phyloP scores from a whole-genome alignment of 2,888 invertebrate species.

The Lithodes maja region DNA sequence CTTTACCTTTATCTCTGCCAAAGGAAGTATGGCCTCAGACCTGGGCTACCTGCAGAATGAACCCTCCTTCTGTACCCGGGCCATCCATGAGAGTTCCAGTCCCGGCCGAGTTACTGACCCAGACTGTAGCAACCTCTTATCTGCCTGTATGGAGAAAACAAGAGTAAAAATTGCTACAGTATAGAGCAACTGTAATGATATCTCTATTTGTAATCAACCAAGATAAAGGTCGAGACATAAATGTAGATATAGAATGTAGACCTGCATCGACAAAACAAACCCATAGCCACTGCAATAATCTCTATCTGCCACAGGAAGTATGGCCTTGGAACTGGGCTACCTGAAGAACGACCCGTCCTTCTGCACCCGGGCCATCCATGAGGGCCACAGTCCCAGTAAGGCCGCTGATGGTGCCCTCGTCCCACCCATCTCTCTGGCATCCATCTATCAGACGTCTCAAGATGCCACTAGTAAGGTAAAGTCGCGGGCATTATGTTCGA shows the following conservation, averaged over 20 bases:
- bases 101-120: background rate
- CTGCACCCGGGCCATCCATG: background rate
- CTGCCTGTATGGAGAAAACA: too few relatives aligned
- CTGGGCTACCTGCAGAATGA: background rate
- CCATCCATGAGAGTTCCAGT: background rate
- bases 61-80: background rate
- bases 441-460: background rate
- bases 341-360: background rate
- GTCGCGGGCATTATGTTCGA: too few relatives aligned
- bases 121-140: too few relatives aligned
- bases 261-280: too few relatives aligned
- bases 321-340: slow-evolving; percentile 1
- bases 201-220: too few relatives aligned
- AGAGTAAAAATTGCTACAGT: too few relatives aligned
- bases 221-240: too few relatives aligned
- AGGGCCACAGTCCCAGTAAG: background rate
- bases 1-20: too few relatives aligned
- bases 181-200: too few relatives aligned
- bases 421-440: background rate
- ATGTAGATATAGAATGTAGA: too few relatives aligned
- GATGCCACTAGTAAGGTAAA: background rate
- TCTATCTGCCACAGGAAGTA: too few relatives aligned
- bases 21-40: background rate
- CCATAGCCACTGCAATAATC: too few relatives aligned
- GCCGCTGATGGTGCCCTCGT: background rate